Conservation (phyloP, 2,113 vertebrate species). For the Phalacrocorax carbo region DNA sequence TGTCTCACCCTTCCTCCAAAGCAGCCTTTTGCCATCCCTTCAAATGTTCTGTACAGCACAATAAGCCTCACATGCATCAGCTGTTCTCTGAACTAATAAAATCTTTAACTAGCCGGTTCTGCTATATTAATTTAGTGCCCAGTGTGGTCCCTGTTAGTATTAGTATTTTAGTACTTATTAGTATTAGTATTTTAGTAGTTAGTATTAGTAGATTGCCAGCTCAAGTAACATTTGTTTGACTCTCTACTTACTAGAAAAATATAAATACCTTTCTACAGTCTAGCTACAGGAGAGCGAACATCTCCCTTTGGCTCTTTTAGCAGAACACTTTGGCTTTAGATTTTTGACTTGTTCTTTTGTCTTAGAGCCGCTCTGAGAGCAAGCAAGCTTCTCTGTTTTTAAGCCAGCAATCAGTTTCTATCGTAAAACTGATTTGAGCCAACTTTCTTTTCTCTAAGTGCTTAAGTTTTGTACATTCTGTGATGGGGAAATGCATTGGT, state of each 20-base stretch:
- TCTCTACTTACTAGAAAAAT: not conserved
- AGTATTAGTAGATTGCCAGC: not conserved
- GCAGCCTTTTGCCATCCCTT: not conserved
- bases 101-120: not conserved
- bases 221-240: not conserved
- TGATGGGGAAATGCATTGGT: accelerated
- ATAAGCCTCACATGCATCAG: not conserved
- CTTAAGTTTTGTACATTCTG: not conserved
- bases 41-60: not conserved
- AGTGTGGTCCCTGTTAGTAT: not conserved
- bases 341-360: not conserved
- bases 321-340: not conserved
- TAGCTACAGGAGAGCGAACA: not conserved
- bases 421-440: not conserved
- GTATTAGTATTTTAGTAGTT: no score
- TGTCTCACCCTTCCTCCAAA: not conserved
- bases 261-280: not conserved
- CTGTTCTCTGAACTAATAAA: not conserved
- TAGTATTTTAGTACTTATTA: no score
- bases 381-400: not conserved
- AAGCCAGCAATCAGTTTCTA: not conserved
- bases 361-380: not conserved
- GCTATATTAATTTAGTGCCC: not conserved
- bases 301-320: not conserved
- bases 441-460: not conserved